Conservation (phyloP, 2,113 vertebrate species). For the Sinocyclocheilus anophthalmus region DNA sequence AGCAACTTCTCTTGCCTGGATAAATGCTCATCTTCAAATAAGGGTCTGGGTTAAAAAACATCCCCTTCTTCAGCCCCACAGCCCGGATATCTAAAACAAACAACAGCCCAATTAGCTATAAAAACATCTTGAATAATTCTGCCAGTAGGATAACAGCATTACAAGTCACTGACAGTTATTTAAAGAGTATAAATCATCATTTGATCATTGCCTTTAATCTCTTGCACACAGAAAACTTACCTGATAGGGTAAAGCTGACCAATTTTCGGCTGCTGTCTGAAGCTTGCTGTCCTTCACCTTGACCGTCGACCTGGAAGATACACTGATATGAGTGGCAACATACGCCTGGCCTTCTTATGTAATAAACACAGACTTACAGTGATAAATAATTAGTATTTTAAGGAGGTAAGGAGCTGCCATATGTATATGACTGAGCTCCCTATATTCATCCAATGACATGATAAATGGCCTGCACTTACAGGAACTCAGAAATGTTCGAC, state of each 20-base stretch:
- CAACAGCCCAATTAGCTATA: background rate
- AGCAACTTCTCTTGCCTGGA: constrained; percentile 94
- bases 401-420: background rate
- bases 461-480: constrained; percentile 6
- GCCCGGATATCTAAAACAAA: constrained; percentile 85
- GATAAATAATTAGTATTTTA: background rate
- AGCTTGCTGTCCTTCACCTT: constrained; percentile 83
- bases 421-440: background rate
- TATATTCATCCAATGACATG: background rate
- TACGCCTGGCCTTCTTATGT: background rate
- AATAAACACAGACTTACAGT: background rate
- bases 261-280: constrained; percentile 88
- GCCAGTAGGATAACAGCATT: background rate
- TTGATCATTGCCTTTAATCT: background rate
- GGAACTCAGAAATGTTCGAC: constrained; percentile 14
- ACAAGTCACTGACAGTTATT: background rate
- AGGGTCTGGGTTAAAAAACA: constrained; percentile 99
- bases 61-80: constrained; percentile 75
- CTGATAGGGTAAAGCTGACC: constrained; percentile 93
- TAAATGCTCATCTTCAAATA: constrained; percentile 99
- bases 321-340: constrained; percentile 26
- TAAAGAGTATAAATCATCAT: constrained; percentile 1
- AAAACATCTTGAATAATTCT: background rate
- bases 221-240: constrained; percentile 69
- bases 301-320: constrained; percentile 82